Evolutionary conservation across 2,797 vertebrate genomes (phyloP), one percentile per base, ranked within the genome.

Genomic region (Odontamblyopus lacepedii): DNA sequence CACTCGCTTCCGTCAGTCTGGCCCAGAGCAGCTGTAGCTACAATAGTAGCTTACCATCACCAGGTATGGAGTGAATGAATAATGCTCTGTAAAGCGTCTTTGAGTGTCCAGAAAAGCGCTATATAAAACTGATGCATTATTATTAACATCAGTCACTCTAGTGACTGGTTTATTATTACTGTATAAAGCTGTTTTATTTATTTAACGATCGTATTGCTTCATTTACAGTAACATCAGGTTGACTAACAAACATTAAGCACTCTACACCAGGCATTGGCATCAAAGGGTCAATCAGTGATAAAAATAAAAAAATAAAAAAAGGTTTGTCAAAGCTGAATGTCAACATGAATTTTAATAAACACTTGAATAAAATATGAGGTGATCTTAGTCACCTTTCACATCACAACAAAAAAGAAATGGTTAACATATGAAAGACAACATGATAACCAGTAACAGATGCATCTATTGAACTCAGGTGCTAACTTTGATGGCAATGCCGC

Each of bases 311-410:
- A 26, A 44, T 23, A 23, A 32, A 32, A 72, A n/a, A 60, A 19
- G 53, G 56, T 18, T n/a, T 61, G 77, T 50, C 72, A 26, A 30
- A 6, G 27, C 29, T 44, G 41, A 78, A 67, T 67, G 23, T 38
- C 29, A 15, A 71, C n/a, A 7, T 56, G 18, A 67, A 16, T 72
- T 63, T 71, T 32, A 80, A 69, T 62, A 70, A 77, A 74, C 60
- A 63, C 11, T 79, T 66, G 56, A 41, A 51, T 29, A 26, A 41
- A 57, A 75, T 60, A 63, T 61, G 32, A 77, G 74, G 70, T 63
- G 61, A 67, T 56, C 32, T 0, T 7, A 26, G 67, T 32, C 19
- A 27, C 70, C 23, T 29, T 73, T n/a, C 16, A 62, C 73, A 71
- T 62, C 72, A 75, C 70, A 70, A 67, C 67, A 82, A 71, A 73